These are phyloP conservation scores for Trichechus manatus DNA, from an alignment of 2,113 vertebrate species.

Conservation along the genomic window DNA sequence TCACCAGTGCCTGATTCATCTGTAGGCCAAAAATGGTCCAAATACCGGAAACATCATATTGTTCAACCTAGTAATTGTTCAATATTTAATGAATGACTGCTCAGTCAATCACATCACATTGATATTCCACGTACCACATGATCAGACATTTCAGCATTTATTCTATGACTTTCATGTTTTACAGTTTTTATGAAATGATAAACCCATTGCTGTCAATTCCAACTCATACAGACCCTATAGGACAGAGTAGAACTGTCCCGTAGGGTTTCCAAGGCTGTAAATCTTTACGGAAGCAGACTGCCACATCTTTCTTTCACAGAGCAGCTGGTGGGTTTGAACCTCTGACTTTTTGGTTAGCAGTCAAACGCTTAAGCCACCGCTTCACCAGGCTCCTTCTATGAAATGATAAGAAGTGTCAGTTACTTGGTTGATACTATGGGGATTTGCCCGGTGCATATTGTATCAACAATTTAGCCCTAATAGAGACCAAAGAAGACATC, in stretches of 20 bases:
- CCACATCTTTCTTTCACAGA: no score
- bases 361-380: no score
- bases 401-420: not conserved
- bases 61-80: not conserved
- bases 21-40: not conserved
- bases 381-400: no score
- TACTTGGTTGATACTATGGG: not conserved
- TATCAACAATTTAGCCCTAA: not conserved
- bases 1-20: not conserved
- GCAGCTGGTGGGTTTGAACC: no score
- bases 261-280: no score
- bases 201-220: no score
- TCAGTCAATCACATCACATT: not conserved
- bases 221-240: no score
- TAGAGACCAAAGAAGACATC: not conserved
- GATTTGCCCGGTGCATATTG: not conserved
- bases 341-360: no score
- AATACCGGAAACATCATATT: not conserved
- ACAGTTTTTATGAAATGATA: not conserved
- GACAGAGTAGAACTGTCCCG: no score
- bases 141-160: not conserved
- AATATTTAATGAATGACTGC: constrained; percentile 8
- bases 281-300: no score
- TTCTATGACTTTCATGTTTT: not conserved
- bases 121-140: not conserved